Conservation (phyloP, 2,888 invertebrate species). For the Aleiodes leptofemur region DNA sequence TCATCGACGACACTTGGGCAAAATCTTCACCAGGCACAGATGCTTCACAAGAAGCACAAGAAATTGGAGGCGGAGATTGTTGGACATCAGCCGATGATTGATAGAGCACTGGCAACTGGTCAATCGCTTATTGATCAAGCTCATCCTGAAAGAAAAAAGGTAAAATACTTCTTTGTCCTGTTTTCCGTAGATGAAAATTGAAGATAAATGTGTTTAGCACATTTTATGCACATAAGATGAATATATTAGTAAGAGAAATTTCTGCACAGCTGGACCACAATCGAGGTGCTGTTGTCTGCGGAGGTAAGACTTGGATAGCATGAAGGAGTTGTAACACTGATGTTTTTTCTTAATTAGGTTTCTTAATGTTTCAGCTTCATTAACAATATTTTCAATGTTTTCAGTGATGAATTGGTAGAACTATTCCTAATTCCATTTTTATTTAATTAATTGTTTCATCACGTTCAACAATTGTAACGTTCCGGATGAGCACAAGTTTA, state of each 20-base stretch:
- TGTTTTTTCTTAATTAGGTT: slow-evolving; percentile 42
- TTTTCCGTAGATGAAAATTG: background rate
- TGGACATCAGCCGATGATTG: slow-evolving; percentile 90
- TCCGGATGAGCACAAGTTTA: slow-evolving; percentile 14
- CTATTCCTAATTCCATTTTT: background rate
- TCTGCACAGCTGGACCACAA: slow-evolving; percentile 69
- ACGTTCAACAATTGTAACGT: slow-evolving; percentile 9
- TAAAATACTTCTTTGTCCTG: slow-evolving; percentile 64
- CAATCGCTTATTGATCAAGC: slow-evolving; percentile 83
- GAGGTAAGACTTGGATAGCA: slow-evolving; percentile 68
- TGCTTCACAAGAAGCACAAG: slow-evolving; percentile 93
- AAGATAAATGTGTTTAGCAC: slow-evolving; percentile 22
- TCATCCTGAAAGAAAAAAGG: slow-evolving; percentile 89
- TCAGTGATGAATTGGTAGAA: slow-evolving; percentile 8
- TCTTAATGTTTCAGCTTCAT: slow-evolving; percentile 34
- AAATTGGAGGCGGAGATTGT: slow-evolving; percentile 93
- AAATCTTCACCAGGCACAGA: slow-evolving; percentile 94
- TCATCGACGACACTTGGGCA: slow-evolving; percentile 85
- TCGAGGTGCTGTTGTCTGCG: slow-evolving; percentile 60
- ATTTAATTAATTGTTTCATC: background rate
- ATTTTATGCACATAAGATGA: slow-evolving; percentile 22
- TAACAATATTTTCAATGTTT: slow-evolving; percentile 40
- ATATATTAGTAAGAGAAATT: slow-evolving; percentile 60
- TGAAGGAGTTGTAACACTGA: slow-evolving; percentile 56
- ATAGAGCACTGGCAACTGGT: slow-evolving; percentile 89